A percentile compares a stretch with the other conserved stretches of the same genome.
Evolutionary conservation across 2,113 vertebrate genomes (phyloP).

Genomic region (Rutilus rutilus): DNA sequence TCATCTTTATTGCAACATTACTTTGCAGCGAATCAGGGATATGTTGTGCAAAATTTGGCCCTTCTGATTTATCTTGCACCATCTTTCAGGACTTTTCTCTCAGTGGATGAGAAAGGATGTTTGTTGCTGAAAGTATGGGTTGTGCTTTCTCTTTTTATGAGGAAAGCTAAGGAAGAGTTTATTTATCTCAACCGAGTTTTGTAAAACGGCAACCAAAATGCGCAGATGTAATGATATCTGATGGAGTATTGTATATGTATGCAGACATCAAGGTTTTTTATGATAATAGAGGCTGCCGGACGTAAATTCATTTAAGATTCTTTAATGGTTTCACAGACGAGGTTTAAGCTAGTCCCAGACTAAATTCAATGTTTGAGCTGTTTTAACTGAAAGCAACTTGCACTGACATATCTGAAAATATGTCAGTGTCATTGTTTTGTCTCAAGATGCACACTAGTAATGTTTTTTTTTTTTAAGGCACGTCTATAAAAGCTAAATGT

Average conservation of each 20-base stretch:
- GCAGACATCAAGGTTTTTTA: background rate
- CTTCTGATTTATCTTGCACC: background rate
- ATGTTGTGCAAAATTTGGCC: background rate
- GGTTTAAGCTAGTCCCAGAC: too few relatives aligned
- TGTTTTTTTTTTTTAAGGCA: too few relatives aligned
- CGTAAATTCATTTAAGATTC: background rate
- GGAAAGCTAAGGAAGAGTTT: background rate
- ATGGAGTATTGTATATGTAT: background rate
- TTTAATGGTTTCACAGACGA: background rate
- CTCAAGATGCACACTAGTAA: too few relatives aligned
- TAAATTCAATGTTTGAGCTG: too few relatives aligned
- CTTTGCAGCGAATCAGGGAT: background rate
- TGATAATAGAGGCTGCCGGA: background rate
- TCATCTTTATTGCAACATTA: conserved; percentile 15
- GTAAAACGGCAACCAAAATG: background rate
- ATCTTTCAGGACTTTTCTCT: background rate
- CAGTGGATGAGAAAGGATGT: background rate
- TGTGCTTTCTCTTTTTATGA: background rate
- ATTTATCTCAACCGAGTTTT: background rate
- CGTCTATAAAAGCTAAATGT: too few relatives aligned
- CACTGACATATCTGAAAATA: too few relatives aligned
- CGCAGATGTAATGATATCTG: background rate
- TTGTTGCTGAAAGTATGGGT: background rate
- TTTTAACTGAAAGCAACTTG: too few relatives aligned
- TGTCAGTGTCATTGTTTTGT: too few relatives aligned